Evolutionary conservation across 1,140 invertebrate genomes (phyloP).

Genomic region (Lepidotrigona ventralis): DNA sequence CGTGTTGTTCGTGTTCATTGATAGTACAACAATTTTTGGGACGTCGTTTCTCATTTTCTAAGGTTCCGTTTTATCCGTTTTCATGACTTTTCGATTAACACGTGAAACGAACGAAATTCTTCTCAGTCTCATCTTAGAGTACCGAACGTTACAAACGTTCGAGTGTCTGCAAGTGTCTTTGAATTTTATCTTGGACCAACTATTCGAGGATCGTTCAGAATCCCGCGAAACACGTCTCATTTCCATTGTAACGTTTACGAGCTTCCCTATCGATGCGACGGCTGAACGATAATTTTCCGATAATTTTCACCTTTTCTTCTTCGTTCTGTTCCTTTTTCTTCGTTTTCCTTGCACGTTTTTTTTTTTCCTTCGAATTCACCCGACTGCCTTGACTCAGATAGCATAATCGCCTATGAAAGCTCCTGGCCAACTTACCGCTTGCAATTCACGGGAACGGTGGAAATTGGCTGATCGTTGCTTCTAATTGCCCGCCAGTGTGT

Average conservation of each 20-base stretch:
- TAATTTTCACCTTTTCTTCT: neutral
- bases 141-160: neutral
- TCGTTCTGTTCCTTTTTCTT: neutral
- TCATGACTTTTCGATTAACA: slow-evolving; percentile 28
- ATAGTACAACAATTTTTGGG: neutral
- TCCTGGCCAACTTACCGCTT: neutral
- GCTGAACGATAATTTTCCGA: too few species aligned
- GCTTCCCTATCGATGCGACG: neutral
- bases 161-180: neutral
- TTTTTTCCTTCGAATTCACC: neutral
- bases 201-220: slow-evolving; percentile 3
- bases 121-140: neutral
- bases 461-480: neutral
- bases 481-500: neutral
- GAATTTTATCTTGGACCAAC: neutral
- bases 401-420: slow-evolving; percentile 5
- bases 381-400: slow-evolving; percentile 7
- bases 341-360: neutral
- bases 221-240: neutral
- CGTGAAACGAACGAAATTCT: neutral
- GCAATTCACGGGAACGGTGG: neutral
- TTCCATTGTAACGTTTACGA: slow-evolving; percentile 9
- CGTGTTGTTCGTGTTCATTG: neutral
- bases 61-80: neutral
- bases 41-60: slow-evolving; percentile 8